Percentiles rank a stretch among this genome's conserved stretches.
Evolutionary conservation across 1,140 invertebrate species (phyloP).

Genomic region (Nasonia longicornis): DNA sequence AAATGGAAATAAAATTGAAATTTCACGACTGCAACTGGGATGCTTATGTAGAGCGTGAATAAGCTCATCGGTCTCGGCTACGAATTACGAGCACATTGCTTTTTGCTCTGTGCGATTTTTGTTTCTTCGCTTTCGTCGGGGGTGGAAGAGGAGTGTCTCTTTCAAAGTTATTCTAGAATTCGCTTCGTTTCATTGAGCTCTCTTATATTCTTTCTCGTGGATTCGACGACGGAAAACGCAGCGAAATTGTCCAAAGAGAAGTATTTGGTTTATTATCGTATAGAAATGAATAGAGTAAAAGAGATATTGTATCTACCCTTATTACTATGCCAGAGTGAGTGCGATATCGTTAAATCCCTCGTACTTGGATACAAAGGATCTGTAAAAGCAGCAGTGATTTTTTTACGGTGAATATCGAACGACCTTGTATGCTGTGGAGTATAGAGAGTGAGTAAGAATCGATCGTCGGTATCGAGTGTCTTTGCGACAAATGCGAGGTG

Average conservation of each 20-base stretch:
- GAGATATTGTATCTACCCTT: too few species aligned
- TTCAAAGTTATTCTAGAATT: background rate
- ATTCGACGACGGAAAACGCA: too few species aligned
- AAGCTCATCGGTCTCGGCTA: conserved; percentile 21
- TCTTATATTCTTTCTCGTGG: too few species aligned
- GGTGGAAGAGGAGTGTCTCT: background rate
- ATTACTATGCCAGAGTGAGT: too few species aligned
- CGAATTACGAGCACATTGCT: background rate
- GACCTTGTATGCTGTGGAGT: background rate
- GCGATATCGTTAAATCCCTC: background rate
- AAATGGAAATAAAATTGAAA: conserved; percentile 31
- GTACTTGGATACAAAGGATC: background rate
- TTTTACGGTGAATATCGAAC: background rate
- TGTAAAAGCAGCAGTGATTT: background rate
- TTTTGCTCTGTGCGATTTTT: background rate
- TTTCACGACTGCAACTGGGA: background rate
- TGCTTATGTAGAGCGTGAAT: conserved; percentile 12
- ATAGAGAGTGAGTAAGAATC: background rate
- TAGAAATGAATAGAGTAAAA: too few species aligned
- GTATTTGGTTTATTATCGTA: too few species aligned
- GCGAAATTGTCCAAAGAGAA: too few species aligned
- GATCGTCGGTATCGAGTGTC: conserved; percentile 2
- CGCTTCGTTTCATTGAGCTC: too few species aligned
- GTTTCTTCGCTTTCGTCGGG: background rate
- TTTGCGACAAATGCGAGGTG: background rate